Evolutionary conservation across 2,888 invertebrate species (phyloP).

Genomic region (Heliconius ethilla): DNA sequence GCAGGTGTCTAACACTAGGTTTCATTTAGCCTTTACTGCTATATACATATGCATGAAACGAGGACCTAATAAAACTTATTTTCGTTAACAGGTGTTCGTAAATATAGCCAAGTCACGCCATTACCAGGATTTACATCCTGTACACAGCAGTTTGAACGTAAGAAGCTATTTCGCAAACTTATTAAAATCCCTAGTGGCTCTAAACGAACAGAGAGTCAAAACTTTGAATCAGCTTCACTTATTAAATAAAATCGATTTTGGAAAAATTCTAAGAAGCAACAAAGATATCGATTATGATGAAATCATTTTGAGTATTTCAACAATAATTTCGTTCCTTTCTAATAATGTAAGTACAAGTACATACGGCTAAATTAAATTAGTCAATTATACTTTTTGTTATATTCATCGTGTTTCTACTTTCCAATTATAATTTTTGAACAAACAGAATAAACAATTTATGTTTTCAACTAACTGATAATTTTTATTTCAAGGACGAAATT

Average conservation of each 20-base stretch:
- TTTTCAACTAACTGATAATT: not conserved
- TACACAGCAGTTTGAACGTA: not conserved
- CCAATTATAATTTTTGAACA: no score
- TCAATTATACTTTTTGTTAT: no score
- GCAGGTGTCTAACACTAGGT: no score
- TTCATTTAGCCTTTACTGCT: no score
- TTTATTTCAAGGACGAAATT: constrained; percentile 11
- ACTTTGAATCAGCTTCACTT: constrained; percentile 50
- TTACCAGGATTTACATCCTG: not conserved
- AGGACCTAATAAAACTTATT: not conserved
- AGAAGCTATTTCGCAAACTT: constrained; percentile 47
- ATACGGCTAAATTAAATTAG: not conserved
- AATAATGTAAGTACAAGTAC: constrained; percentile 31
- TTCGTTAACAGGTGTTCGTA: not conserved
- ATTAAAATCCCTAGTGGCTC: constrained; percentile 51
- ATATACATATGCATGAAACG: not conserved
- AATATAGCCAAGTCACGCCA: not conserved
- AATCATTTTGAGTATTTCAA: constrained; percentile 38
- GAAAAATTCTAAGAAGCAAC: constrained; percentile 43
- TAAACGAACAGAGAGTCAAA: constrained; percentile 54
- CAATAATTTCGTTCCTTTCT: constrained; percentile 15
- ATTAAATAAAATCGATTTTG: constrained; percentile 51
- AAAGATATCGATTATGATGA: constrained; percentile 35
- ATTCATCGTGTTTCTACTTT: no score
- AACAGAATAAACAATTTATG: no score